A percentile compares a stretch with the other conserved stretches of the same genome.
phyloP scores from a whole-genome alignment of 2,797 vertebrate species.

The Allenopithecus nigroviridis region DNA sequence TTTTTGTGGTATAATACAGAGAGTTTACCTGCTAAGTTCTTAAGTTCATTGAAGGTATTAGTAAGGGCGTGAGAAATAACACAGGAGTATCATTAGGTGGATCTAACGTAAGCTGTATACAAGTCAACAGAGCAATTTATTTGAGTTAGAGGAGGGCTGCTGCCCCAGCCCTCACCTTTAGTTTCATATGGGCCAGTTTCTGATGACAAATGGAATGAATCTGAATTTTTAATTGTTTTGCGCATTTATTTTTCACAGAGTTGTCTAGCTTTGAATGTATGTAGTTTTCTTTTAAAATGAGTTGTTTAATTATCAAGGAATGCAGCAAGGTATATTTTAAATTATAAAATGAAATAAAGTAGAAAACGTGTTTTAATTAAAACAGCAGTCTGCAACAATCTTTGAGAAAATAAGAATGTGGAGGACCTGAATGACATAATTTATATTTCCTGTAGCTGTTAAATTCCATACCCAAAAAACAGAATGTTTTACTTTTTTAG shows the following conservation, averaged over 20 bases:
- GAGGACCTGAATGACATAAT: neutral
- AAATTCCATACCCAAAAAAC: neutral
- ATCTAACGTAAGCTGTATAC: neutral
- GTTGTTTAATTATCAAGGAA: neutral
- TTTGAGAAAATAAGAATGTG: neutral
- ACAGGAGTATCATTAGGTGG: neutral
- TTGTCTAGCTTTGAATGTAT: neutral
- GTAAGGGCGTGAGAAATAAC: neutral
- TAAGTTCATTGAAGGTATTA: neutral
- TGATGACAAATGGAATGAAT: neutral
- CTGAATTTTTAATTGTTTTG: neutral
- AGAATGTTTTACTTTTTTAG: neutral
- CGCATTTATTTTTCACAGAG: neutral
- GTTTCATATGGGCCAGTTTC: neutral
- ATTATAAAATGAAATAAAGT: neutral
- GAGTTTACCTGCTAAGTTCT: neutral
- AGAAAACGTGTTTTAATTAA: constrained; percentile 4
- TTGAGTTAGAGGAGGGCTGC: neutral
- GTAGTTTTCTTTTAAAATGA: neutral
- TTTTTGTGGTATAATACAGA: neutral
- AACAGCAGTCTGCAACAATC: neutral
- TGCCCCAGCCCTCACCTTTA: neutral
- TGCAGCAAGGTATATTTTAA: neutral
- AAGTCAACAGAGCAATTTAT: neutral
- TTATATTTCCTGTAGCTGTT: neutral